These are phyloP conservation scores for Porites divaricata DNA, from an alignment of 92 coral and sea anemone genomes.

Conservation along the genomic window DNA sequence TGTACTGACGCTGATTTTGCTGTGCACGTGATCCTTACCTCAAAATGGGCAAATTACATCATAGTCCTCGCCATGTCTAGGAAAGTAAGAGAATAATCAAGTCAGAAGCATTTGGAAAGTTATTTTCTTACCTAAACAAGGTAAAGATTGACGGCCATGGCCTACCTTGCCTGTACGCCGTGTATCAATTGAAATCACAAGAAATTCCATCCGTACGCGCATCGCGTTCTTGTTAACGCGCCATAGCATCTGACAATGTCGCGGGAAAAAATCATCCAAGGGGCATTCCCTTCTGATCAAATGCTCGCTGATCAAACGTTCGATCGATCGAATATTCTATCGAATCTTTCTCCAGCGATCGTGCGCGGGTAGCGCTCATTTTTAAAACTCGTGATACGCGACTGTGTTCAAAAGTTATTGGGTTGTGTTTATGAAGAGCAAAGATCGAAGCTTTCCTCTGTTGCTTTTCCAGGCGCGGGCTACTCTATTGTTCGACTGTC, in stretches of 20 bases:
- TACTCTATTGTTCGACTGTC: not conserved
- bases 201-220: not conserved
- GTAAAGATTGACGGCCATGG: not conserved
- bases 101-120: not conserved
- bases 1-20: not conserved
- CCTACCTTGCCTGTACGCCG: not conserved
- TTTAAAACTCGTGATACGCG: not conserved
- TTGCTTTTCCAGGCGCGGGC: not conserved
- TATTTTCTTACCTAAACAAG: not conserved
- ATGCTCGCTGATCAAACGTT: not conserved
- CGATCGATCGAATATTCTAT: too few relatives aligned
- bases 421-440: not conserved
- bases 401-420: not conserved
- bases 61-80: not conserved
- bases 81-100: not conserved
- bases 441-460: not conserved
- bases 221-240: not conserved
- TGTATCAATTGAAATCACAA: not conserved
- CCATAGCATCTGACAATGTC: not conserved
- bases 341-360: not conserved
- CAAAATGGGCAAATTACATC: not conserved
- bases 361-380: not conserved
- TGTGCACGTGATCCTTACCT: conserved; percentile 8
- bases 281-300: conserved; percentile 16
- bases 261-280: conserved; percentile 1